These are phyloP conservation scores for Eupeodes corollae DNA, from an alignment of 1,140 invertebrate genomes.

Conservation along the genomic window DNA sequence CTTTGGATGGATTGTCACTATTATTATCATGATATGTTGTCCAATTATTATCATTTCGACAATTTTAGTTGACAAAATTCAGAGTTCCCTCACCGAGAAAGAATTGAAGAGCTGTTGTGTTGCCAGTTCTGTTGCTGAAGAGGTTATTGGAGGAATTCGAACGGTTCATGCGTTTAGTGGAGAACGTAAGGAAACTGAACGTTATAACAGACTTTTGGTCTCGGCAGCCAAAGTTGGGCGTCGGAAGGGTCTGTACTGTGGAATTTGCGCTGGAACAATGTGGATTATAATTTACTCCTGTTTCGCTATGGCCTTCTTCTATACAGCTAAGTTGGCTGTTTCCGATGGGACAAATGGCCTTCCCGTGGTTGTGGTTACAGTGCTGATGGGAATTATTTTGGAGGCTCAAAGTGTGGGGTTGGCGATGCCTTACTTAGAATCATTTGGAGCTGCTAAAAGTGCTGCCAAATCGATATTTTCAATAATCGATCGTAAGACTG, in stretches of 20 bases:
- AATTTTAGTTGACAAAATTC: constrained; percentile 54
- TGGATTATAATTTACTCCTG: constrained; percentile 73
- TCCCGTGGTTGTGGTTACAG: constrained; percentile 26
- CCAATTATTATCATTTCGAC: constrained; percentile 62
- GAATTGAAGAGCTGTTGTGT: constrained; percentile 62
- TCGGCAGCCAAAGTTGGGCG: constrained; percentile 44
- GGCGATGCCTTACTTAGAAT: constrained; percentile 63
- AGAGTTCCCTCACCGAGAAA: constrained; percentile 49
- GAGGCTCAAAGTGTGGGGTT: constrained; percentile 71
- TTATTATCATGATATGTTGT: constrained; percentile 72
- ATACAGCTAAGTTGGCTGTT: constrained; percentile 61
- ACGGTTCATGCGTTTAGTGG: constrained; percentile 77
- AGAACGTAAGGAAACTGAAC: constrained; percentile 59
- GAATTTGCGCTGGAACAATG: constrained; percentile 61
- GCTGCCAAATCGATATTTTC: constrained; percentile 65
- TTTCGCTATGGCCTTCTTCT: constrained; percentile 75
- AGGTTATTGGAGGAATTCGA: constrained; percentile 60
- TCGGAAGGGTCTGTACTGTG: constrained; percentile 59
- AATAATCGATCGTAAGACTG: constrained; percentile 59
- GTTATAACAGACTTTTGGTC: constrained; percentile 48
- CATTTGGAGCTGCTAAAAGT: constrained; percentile 63
- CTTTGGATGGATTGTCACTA: constrained; percentile 80
- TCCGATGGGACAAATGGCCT: constrained; percentile 45
- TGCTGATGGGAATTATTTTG: constrained; percentile 65
- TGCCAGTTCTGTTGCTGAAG: constrained; percentile 64